phyloP scores from a whole-genome alignment of 2,797 vertebrate genomes.

The Pipistrellus kuhlii region DNA sequence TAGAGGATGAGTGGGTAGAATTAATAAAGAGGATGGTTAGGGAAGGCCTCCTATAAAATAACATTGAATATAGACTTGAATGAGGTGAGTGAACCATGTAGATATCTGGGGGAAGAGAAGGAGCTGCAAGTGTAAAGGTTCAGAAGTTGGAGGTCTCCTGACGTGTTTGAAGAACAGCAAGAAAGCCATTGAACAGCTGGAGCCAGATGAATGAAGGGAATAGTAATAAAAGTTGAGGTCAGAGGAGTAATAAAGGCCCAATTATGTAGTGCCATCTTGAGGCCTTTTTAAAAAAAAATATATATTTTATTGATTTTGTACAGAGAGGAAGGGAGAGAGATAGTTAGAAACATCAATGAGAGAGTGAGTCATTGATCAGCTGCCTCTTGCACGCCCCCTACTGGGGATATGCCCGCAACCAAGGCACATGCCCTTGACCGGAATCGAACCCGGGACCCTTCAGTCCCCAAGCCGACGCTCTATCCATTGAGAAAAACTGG shows the following conservation, averaged over 20 bases:
- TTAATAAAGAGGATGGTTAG: neutral
- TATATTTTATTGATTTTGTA: no score
- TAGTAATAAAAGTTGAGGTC: constrained; percentile 22
- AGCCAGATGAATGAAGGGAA: constrained; percentile 28
- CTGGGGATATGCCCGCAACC: no score
- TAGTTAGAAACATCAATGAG: no score
- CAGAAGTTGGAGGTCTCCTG: neutral
- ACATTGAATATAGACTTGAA: constrained; percentile 12
- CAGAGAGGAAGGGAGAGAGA: no score
- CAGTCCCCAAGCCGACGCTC: no score
- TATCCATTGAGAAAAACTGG: no score
- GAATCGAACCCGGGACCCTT: no score
- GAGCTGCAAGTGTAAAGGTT: neutral
- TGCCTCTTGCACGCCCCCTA: no score
- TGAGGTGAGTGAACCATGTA: neutral
- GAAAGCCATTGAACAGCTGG: neutral
- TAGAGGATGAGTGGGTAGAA: constrained; percentile 39
- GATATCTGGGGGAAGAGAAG: constrained; percentile 5
- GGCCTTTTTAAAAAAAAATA: no score
- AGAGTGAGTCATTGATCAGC: no score
- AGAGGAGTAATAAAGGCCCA: constrained; percentile 9
- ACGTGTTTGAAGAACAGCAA: neutral
- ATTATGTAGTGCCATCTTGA: neutral
- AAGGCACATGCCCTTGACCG: no score
- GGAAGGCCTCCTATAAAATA: constrained; percentile 33